phyloP scores from a whole-genome alignment of 2,113 vertebrate species.

The Mixornis gularis region DNA sequence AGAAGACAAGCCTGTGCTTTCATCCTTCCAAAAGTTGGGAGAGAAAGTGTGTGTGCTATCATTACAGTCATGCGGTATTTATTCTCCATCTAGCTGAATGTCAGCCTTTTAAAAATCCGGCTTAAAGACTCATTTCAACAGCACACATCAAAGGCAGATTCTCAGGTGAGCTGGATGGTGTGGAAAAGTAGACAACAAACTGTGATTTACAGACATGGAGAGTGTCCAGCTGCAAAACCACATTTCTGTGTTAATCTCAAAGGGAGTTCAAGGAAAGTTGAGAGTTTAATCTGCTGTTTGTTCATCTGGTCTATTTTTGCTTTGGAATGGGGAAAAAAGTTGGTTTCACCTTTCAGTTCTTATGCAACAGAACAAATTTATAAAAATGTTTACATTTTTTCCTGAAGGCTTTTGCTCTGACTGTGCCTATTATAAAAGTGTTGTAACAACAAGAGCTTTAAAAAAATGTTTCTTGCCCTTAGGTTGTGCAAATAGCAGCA shows the following conservation, averaged over 20 bases:
- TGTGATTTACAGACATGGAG: background rate
- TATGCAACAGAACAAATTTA: background rate
- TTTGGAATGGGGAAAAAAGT: background rate
- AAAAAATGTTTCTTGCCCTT: background rate
- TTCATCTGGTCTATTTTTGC: background rate
- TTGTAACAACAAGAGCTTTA: background rate
- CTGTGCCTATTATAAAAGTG: background rate
- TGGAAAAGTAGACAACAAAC: background rate
- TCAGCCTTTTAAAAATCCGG: background rate
- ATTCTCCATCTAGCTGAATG: background rate
- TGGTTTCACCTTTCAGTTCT: slow-evolving; percentile 19
- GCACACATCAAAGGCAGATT: background rate
- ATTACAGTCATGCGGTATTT: background rate
- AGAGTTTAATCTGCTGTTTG: background rate
- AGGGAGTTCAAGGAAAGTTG: background rate
- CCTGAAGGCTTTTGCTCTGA: background rate
- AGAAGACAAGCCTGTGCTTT: background rate
- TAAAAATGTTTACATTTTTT: slow-evolving; percentile 39
- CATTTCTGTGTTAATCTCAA: background rate
- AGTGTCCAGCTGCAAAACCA: background rate
- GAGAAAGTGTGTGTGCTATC: background rate
- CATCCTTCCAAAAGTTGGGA: background rate
- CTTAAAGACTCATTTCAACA: background rate
- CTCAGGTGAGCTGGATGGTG: background rate
- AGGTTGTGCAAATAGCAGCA: background rate